Base-by-base conservation (phyloP, 2,888 invertebrate species). In the Eupithecia abbreviata region DNA sequence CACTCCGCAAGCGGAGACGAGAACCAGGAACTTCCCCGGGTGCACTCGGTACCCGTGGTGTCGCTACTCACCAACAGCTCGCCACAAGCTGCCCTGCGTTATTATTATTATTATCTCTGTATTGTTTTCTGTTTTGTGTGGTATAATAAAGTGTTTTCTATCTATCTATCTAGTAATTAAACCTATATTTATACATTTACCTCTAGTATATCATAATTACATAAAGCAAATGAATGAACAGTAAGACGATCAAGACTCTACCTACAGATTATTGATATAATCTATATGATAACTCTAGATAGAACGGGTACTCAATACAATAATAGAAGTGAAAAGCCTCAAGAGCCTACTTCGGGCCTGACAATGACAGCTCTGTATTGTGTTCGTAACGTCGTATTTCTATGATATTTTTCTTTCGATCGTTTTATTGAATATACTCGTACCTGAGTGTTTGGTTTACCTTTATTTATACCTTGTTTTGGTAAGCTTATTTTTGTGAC, bases 281-380 rank as follows among this genome's bases (percentile, higher is more conserved):
- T 65, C 65, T 65, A 41, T 66, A 15, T 66, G 62, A 62, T 18
- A 62, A 66, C 42, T 65, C 41, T 42, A 66, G 72, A 80, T 75
- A 75, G 41, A 74, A 41, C 12, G 42, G 70, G 72, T 75, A 74
- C 75, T 75, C 74, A 77, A 80, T 80, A 78, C 74, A 78, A 77
- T 78, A 77, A 80, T 76, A 73, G 68, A 72, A 76, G 73, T 71
- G 66, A 51, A 75, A 62, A 72, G 73, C 80, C 68, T 75, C 77
- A 47, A 73, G 75, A 73, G 71, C 78, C 70, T 72, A 71, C 73
- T 62, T 77, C 12, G 18, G 18, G n/a, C 43, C 78, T 80, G 80
- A 74, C 78, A 75, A 71, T 73, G 77, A 77, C 78, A 80, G 72
- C 72, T 47, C 41, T 49, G 58, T 77, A 77, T 77, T 78, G 71